Conservation (phyloP, 37 sponge, comb jelly and placozoan species). For the Cliona cf. orientalis region DNA sequence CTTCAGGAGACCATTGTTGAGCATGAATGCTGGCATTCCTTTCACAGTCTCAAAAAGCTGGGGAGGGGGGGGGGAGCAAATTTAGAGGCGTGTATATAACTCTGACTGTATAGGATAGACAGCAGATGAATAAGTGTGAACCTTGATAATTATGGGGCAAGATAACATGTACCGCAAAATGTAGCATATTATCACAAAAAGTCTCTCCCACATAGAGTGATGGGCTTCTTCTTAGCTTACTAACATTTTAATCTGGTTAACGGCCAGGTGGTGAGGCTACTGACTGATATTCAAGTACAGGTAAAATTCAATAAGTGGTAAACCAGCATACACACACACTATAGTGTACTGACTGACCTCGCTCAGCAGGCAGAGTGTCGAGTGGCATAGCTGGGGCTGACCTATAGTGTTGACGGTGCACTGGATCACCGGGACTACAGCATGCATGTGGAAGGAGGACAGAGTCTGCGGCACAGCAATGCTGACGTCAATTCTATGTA, state of each 20-base stretch:
- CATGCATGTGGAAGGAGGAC: slow-evolving; percentile 61
- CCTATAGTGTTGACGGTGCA: slow-evolving; percentile 51
- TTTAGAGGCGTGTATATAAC: not conserved
- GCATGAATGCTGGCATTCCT: slow-evolving; percentile 69
- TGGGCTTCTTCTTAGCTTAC: too few species aligned
- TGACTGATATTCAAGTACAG: too few species aligned
- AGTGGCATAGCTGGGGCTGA: slow-evolving; percentile 63
- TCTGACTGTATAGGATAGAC: not conserved
- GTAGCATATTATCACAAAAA: too few species aligned
- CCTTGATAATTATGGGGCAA: not conserved
- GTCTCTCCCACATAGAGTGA: too few species aligned
- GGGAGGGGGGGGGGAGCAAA: not conserved
- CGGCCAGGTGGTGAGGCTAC: too few species aligned
- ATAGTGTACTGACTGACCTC: slow-evolving; percentile 67
- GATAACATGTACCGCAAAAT: not conserved
- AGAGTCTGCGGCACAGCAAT: slow-evolving; percentile 30
- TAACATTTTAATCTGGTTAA: too few species aligned
- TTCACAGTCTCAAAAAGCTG: slow-evolving; percentile 68
- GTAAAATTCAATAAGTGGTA: too few species aligned
- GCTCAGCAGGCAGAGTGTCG: slow-evolving; percentile 51
- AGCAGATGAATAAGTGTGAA: not conserved
- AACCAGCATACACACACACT: too few species aligned
- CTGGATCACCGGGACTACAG: slow-evolving; percentile 64
- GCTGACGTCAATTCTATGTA: too few species aligned
- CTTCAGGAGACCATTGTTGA: slow-evolving; percentile 67